Base-by-base conservation (phyloP, 2,113 vertebrate species). In the Hypocryptadius cinnamomeus region DNA sequence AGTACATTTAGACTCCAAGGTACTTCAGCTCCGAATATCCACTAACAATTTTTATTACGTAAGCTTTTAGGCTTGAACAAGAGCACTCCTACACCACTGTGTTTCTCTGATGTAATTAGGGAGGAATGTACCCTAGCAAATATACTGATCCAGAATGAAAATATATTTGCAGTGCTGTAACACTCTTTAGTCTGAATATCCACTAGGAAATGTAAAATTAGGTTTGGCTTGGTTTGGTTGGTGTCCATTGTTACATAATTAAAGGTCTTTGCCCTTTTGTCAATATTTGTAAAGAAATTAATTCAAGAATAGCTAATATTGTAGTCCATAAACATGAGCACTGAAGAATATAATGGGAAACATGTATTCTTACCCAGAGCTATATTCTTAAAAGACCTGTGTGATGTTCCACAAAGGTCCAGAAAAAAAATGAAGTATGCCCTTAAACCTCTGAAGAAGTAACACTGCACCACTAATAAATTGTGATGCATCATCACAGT, bases 1-100 rank as follows among this genome's bases (percentile, higher is more conserved):
- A 57, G 73, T 20, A 50, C n/a, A 71, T 56, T 69, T 45, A 87
- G 65, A 79, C 0, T 0, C 72, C 47, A 47, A 23, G 18, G 56
- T 66, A 28, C 51, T 93, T 92, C 9, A n/a, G 37, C 68, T 86
- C 51, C 71, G 88, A 79, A 90, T 63, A 93, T 44, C 35, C 33
- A 68, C 51, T 60, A 60, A 73, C 13, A n/a, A 33, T 70, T 88
- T 85, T 86, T 80, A 47, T 86, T 88, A 23, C 0, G 0, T 28
- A 90, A 94, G 51, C 44, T 88, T 80, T 88, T 64, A 63, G 64
- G 22, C 9, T 88, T 48, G 79, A 87, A 83, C 15, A 83, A 73
- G 33, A 79, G 22, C 44, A 30, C 5, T 78, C 30, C 35, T 78
- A 54, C 16, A 37, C 39, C 51, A 60, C 25, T 51, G 37, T 53